Percentiles rank a stretch among this genome's conserved stretches.
Evolutionary conservation across 1,140 invertebrate species (phyloP).

Genomic region (Drosophila ironensis): DNA sequence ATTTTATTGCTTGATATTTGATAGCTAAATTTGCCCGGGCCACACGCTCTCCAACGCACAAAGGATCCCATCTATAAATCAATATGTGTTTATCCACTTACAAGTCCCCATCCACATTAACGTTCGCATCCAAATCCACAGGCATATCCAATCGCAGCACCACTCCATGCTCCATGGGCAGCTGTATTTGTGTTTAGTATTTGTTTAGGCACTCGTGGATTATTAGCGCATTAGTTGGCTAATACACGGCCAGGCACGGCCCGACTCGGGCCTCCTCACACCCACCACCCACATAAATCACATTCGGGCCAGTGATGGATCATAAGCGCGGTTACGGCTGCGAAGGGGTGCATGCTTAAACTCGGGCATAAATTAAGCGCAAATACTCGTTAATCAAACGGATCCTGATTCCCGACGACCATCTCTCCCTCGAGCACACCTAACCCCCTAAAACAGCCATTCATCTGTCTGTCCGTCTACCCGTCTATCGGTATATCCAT

Average conservation of each 20-base stretch:
- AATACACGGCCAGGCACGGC: slow-evolving; percentile 50
- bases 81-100: slow-evolving; percentile 51
- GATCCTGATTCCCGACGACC: slow-evolving; percentile 47
- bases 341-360: slow-evolving; percentile 32
- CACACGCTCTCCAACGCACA: slow-evolving; percentile 3
- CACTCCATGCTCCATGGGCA: slow-evolving; percentile 1
- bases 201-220: slow-evolving; percentile 74
- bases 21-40: slow-evolving; percentile 48
- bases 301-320: slow-evolving; percentile 57
- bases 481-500: slow-evolving; percentile 9
- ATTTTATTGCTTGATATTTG: slow-evolving; percentile 75
- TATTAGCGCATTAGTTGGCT: slow-evolving; percentile 75
- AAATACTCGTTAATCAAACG: slow-evolving; percentile 77
- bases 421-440: slow-evolving; percentile 9
- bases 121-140: no score
- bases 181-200: slow-evolving; percentile 60
- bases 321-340: slow-evolving; percentile 35
- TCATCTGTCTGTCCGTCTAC: slow-evolving; percentile 22
- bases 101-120: slow-evolving; percentile 3
- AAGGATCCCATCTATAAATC: slow-evolving; percentile 58
- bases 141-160: not conserved
- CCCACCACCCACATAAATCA: slow-evolving; percentile 54
- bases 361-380: slow-evolving; percentile 70
- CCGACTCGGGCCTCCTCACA: not conserved
- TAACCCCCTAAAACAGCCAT: not conserved